Base-by-base conservation (phyloP, 2,113 vertebrate species). In the Scomber colias region DNA sequence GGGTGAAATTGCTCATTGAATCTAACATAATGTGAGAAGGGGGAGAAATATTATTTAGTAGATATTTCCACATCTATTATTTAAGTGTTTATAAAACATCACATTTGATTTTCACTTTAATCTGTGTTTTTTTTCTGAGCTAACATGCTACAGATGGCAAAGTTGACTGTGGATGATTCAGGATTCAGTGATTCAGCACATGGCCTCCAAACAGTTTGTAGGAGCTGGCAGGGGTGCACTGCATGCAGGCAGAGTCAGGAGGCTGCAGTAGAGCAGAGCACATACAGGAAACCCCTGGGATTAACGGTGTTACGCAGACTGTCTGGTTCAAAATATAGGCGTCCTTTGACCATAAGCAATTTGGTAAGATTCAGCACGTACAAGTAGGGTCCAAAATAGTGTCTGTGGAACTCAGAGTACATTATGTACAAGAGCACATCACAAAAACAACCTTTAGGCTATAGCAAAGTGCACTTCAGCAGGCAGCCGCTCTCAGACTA, bases 381-480 rank as follows among this genome's bases (percentile, higher is more conserved):
- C 66, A 73, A 59, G 50, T 65, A 24, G 24, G 10, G 44, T 19
- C 60, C 67, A 75, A 75, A 79, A 76, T 54, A 68, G 71, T 50
- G n/a, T 63, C 13, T 62, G 57, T 35, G 67, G 48, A 75, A 44
- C 53, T 59, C 49, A 35, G 56, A 85, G 63, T 24, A 63, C 60
- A 54, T 76, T 40, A 44, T 84, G 72, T 80, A 27, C 64, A 71
- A 64, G 46, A 53, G 40, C 53, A 53, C 84, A 64, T 61, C 63
- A 81, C 19, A 73, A 66, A 27, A 83, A 68, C 21, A 67, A 62
- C 62, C 82, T 84, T 74, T 60, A 82, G 78, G 81, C 77, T 19
- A 21, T 53, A 71, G 59, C 64, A 59, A 67, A 82, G 72, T 72
- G 71, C 74, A 40, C 67, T 64, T 49, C 44, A 82, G 51, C 51